A percentile compares a stretch with the other conserved stretches of the same genome.
Evolutionary conservation across 92 coral and sea anemone species (phyloP).

Genomic region (Desmophyllum pertusum): DNA sequence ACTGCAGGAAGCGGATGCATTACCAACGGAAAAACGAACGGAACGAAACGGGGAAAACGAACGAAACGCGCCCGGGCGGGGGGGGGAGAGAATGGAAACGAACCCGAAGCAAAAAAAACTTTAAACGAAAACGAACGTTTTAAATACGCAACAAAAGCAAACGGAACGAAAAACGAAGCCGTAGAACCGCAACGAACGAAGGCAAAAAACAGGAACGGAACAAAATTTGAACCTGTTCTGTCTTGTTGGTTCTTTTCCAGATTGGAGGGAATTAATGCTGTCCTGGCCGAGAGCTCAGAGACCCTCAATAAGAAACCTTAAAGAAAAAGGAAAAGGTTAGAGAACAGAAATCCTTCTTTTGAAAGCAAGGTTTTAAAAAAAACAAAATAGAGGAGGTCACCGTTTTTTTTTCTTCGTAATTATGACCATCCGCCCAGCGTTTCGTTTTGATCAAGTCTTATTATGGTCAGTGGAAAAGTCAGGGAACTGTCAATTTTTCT

Average conservation of each 20-base stretch:
- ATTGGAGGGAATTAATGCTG: slow-evolving; percentile 74
- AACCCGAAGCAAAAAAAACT: too few relatives aligned
- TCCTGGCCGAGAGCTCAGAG: slow-evolving; percentile 78
- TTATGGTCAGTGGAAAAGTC: too few relatives aligned
- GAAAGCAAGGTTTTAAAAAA: slow-evolving; percentile 75
- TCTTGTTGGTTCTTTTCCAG: slow-evolving; percentile 46
- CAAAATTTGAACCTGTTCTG: not conserved
- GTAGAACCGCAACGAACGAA: too few relatives aligned
- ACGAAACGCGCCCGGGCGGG: too few relatives aligned
- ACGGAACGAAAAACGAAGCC: not conserved
- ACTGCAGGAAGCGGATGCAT: too few relatives aligned
- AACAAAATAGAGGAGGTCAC: slow-evolving; percentile 38
- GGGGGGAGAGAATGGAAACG: too few relatives aligned
- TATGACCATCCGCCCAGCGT: too few relatives aligned
- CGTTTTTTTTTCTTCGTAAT: not conserved
- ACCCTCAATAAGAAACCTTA: slow-evolving; percentile 61
- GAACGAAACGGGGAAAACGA: too few relatives aligned
- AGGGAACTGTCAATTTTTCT: not conserved
- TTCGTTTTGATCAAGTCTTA: too few relatives aligned
- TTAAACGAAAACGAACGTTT: too few relatives aligned
- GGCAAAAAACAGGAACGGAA: not conserved
- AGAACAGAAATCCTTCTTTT: too few relatives aligned
- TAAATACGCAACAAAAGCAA: too few relatives aligned
- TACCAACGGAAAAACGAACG: not conserved
- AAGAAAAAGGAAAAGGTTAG: slow-evolving; percentile 84